Percentiles rank a stretch among this genome's conserved stretches.
Evolutionary conservation across 2,797 vertebrate genomes (phyloP).

Genomic region (Lithobates sylvaticus): DNA sequence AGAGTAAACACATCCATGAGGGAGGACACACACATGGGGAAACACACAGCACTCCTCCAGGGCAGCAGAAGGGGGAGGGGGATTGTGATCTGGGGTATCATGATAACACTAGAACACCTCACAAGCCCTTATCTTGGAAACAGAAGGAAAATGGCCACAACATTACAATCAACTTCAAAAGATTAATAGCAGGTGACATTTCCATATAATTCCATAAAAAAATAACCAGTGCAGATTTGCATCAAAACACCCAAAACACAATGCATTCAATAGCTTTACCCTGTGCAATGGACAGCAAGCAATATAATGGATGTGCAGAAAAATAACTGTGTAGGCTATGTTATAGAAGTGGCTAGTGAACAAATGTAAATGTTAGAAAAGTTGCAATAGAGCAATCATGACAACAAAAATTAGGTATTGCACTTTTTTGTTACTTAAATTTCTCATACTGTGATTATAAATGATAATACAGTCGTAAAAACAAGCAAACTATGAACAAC

Average conservation of each 20-base stretch:
- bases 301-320: background rate
- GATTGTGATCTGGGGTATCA: constrained; percentile 29
- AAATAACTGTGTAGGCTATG: background rate
- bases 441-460: background rate
- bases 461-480: too few relatives aligned
- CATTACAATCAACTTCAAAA: constrained; percentile 4
- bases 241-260: background rate
- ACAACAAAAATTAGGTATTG: background rate
- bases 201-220: background rate
- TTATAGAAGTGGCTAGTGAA: background rate
- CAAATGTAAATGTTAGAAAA: background rate
- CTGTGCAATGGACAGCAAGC: background rate
- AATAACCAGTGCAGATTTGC: background rate
- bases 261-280: background rate
- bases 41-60: constrained; percentile 58
- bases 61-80: constrained; percentile 23
- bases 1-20: constrained; percentile 73
- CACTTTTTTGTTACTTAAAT: background rate
- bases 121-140: constrained; percentile 39
- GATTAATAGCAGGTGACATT: background rate
- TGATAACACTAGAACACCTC: constrained; percentile 20
- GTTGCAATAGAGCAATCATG: background rate
- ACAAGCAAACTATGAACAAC: background rate
- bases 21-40: constrained; percentile 62
- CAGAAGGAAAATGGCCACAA: constrained; percentile 11